Base-by-base conservation (phyloP, 2,113 vertebrate genomes). In the Perca schrenkii region DNA sequence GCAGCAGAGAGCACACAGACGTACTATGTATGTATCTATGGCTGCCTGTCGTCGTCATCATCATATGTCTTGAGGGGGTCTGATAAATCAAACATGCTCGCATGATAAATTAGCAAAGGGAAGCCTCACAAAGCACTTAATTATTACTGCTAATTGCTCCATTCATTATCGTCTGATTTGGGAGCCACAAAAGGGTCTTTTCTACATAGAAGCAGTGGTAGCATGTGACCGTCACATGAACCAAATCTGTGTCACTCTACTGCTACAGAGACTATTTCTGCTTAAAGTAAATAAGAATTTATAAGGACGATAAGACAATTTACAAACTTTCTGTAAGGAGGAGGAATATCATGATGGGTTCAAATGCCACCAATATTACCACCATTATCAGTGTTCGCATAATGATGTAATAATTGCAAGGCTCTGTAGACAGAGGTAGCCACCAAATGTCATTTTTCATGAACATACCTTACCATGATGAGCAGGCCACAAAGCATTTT, bases 101-200 rank as follows among this genome's bases (percentile, higher is more conserved):
- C 57, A 34, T 83, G 89, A 93, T 91, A 78, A 89, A 92, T 87
- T 81, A 85, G 75, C 61, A 69, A 86, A 91, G 61, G 15, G 74
- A 87, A 28, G 82, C 81, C 40, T 71, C 72, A 80, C 87, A 89
- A 89, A 92, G 82, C 78, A 76, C 85, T 89, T 87, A 77, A 91
- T 92, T 92, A 93, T 93, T 82, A 77, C 80, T 25, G 72, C 69
- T 91, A 95, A 92, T 94, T 93, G 80, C 87, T 83, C 80, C 31
- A 92, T 92, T 94, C 76, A 89, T 93, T 91, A 92, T 80, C 47
- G 21, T 66, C 78, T 83, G 84, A 94, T 86, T 91, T 79, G 69
- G 74, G 57, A 70, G 74, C 28, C 22, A 43, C 58, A 70, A 65
- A 56, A 80, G 66, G 63, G 68, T 89, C 76, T 84, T 77, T 62